Percentiles rank a stretch among this genome's conserved stretches.
phyloP scores from a whole-genome alignment of 2,113 vertebrate genomes.

The Festucalex cinctus region DNA sequence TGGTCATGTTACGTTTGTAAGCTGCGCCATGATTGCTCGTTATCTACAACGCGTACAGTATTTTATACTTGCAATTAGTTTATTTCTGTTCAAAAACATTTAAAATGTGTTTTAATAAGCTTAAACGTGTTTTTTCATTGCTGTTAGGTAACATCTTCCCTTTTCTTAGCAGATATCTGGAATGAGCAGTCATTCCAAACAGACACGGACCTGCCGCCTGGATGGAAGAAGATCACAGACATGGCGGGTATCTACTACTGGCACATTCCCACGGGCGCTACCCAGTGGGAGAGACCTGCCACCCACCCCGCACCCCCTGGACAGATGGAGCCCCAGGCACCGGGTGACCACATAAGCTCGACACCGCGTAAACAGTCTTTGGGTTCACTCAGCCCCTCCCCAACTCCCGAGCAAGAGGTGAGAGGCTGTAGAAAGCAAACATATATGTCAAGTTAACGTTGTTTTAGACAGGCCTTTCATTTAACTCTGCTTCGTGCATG shows the following conservation, averaged over 20 bases:
- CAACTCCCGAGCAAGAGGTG: conserved; percentile 88
- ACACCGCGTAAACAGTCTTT: conserved; percentile 77
- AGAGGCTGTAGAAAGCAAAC: conserved; percentile 9
- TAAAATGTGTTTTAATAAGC: not conserved
- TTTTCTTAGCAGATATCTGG: conserved; percentile 83
- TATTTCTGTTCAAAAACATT: not conserved
- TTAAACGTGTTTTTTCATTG: not conserved
- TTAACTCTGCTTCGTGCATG: not conserved
- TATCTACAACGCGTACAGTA: not conserved
- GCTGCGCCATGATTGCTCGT: too few relatives aligned
- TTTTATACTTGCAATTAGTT: not conserved
- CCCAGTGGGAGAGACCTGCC: conserved; percentile 92
- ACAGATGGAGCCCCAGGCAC: conserved; percentile 46
- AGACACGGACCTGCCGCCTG: conserved; percentile 91
- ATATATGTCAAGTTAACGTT: not conserved
- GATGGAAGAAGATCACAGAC: conserved; percentile 96
- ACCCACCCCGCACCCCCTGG: conserved; percentile 67
- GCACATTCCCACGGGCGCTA: conserved; percentile 97
- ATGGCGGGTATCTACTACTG: conserved; percentile 94
- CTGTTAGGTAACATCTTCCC: not conserved
- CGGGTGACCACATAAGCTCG: conserved; percentile 28
- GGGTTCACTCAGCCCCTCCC: conserved; percentile 86
- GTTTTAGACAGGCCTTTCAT: not conserved
- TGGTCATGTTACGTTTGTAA: too few relatives aligned
- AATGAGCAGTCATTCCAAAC: conserved; percentile 92